phyloP scores from a whole-genome alignment of 2,113 vertebrate genomes.

The Symphodus melops region DNA sequence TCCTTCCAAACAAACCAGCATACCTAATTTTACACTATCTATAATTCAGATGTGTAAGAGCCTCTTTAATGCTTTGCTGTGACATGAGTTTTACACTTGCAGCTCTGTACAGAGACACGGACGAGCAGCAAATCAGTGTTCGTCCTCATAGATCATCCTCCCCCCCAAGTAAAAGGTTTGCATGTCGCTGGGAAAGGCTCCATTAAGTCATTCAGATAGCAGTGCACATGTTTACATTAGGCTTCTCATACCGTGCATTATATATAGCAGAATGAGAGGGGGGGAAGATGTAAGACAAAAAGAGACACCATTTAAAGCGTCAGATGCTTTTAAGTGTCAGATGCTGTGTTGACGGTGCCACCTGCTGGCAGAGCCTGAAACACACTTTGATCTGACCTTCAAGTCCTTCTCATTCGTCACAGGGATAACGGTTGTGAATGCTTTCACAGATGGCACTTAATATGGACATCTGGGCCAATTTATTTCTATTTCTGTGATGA shows the following conservation, averaged over 20 bases:
- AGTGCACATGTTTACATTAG: conserved; percentile 47
- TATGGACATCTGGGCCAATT: conserved; percentile 77
- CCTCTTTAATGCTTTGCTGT: conserved; percentile 47
- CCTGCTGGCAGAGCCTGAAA: conserved; percentile 64
- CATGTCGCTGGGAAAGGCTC: conserved; percentile 29
- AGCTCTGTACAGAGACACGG: conserved; percentile 34
- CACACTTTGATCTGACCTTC: conserved; percentile 67
- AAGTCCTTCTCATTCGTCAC: conserved; percentile 73
- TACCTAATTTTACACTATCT: conserved; percentile 58
- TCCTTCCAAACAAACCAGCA: conserved; percentile 61
- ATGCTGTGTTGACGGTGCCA: conserved; percentile 55
- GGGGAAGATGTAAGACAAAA: conserved; percentile 13
- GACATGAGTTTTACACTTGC: conserved; percentile 58
- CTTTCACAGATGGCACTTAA: conserved; percentile 79
- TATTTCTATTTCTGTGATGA: conserved; percentile 69
- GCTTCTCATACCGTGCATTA: conserved; percentile 47
- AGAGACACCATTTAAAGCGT: conserved; percentile 18
- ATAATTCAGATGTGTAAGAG: conserved; percentile 67
- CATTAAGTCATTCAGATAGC: conserved; percentile 43
- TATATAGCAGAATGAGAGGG: conserved; percentile 36
- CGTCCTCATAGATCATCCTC: conserved; percentile 43
- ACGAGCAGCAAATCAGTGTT: conserved; percentile 48
- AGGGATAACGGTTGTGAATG: conserved; percentile 68
- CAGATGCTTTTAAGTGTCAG: not conserved
- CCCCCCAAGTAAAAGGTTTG: conserved; percentile 32